Conservation (phyloP, 1,140 invertebrate genomes). For the Brachionus sp. region DNA sequence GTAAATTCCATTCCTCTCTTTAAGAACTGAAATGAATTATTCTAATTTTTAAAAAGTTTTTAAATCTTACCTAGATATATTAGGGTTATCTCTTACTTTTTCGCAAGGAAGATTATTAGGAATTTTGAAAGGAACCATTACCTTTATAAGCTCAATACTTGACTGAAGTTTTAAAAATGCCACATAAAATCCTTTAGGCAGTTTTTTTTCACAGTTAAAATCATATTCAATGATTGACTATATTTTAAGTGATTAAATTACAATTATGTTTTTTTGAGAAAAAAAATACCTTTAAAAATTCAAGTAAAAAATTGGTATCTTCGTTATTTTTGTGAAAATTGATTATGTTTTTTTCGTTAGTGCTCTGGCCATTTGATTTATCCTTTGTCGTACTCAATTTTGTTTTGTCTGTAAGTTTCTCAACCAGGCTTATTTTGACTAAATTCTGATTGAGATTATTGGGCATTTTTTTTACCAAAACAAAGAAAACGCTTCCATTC, state of each 20-base stretch:
- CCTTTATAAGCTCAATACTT: conserved; percentile 84
- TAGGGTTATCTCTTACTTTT: conserved; percentile 86
- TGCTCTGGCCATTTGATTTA: not conserved
- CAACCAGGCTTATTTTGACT: not conserved
- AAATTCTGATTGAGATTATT: not conserved
- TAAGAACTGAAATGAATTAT: not conserved
- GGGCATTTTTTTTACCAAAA: conserved; percentile 17
- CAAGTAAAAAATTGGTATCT: conserved; percentile 7
- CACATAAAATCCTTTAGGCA: conserved; percentile 81
- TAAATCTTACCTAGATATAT: conserved; percentile 81
- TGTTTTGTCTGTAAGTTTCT: not conserved
- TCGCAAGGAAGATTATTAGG: conserved; percentile 88
- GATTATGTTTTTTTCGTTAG: not conserved
- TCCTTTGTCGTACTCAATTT: not conserved
- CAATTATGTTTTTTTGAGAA: not conserved
- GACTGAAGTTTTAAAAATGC: conserved; percentile 92
- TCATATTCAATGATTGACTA: conserved; percentile 19
- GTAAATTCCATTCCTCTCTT: conserved; percentile 38
- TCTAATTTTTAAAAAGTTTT: not conserved
- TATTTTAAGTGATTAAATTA: not conserved
- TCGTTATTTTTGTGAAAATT: conserved; percentile 36
- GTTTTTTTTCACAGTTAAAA: conserved; percentile 46
- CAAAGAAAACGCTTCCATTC: conserved; percentile 39
- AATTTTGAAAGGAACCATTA: conserved; percentile 81
- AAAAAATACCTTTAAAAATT: conserved; percentile 12